These are phyloP conservation scores for Strongylocentrotus purpuratus DNA, from an alignment of 35 echinoderm and acorn worm species.

Conservation along the genomic window DNA sequence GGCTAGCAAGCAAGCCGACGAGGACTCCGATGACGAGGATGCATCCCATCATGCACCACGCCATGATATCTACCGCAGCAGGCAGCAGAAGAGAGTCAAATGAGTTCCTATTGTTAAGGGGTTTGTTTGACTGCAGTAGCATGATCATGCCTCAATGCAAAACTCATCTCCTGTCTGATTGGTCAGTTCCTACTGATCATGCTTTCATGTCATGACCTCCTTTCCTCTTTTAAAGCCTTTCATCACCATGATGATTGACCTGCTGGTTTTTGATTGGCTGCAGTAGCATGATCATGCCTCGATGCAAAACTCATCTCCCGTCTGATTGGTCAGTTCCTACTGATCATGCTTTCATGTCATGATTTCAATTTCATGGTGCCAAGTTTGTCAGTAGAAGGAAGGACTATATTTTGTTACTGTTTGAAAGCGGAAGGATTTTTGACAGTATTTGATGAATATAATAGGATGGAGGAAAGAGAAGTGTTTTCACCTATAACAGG, in stretches of 20 bases:
- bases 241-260: background rate
- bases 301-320: background rate
- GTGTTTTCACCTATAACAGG: background rate
- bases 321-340: background rate
- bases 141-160: background rate
- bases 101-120: background rate
- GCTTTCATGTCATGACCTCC: background rate
- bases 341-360: background rate
- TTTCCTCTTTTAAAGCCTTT: background rate
- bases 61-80: conserved; percentile 93
- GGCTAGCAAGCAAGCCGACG: conserved; percentile 33
- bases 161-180: too few species aligned
- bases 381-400: background rate
- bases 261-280: background rate
- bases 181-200: background rate
- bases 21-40: conserved; percentile 92
- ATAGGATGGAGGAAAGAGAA: background rate
- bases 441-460: background rate
- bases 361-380: background rate
- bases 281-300: background rate
- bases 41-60: conserved; percentile 71
- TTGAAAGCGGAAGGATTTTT: background rate
- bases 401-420: background rate
- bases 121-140: background rate
- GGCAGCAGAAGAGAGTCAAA: conserved; percentile 94